Evolutionary conservation across 2,888 invertebrate species (phyloP).

Genomic region (Stenoptilia bipunctidactyla): DNA sequence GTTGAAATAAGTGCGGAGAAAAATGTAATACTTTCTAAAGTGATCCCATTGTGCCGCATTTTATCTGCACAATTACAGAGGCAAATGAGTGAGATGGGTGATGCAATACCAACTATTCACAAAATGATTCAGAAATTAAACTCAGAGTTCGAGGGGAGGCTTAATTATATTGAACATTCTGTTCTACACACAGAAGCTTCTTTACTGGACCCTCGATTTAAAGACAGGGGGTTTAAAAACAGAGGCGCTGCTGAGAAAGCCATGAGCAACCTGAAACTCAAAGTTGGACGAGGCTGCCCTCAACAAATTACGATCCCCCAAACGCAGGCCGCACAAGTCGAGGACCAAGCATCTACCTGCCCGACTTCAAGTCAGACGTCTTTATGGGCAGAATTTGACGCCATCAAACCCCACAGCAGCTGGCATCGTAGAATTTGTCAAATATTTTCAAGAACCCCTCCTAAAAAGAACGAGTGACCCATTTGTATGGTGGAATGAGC

Average conservation of each 20-base stretch:
- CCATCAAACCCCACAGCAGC: slow-evolving; percentile 7
- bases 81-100: too few relatives aligned
- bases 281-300: background rate
- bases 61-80: too few relatives aligned
- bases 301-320: background rate
- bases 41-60: too few relatives aligned
- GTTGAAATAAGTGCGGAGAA: slow-evolving; percentile 10
- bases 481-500: too few relatives aligned
- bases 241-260: background rate
- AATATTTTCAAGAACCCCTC: too few relatives aligned
- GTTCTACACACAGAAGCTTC: slow-evolving; percentile 7
- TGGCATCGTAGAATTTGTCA: slow-evolving; percentile 12
- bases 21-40: slow-evolving; percentile 3
- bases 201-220: slow-evolving; percentile 11
- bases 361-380: slow-evolving; percentile 7
- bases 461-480: too few relatives aligned
- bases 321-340: slow-evolving; percentile 3
- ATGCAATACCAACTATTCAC: too few relatives aligned
- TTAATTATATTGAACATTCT: slow-evolving; percentile 7
- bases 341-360: too few relatives aligned
- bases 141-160: background rate
- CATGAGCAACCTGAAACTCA: background rate
- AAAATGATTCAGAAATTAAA: too few relatives aligned
- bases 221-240: slow-evolving; percentile 4
- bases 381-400: too few relatives aligned